Conservation (phyloP, 1,140 invertebrate species). For the Drosophila melanica region DNA sequence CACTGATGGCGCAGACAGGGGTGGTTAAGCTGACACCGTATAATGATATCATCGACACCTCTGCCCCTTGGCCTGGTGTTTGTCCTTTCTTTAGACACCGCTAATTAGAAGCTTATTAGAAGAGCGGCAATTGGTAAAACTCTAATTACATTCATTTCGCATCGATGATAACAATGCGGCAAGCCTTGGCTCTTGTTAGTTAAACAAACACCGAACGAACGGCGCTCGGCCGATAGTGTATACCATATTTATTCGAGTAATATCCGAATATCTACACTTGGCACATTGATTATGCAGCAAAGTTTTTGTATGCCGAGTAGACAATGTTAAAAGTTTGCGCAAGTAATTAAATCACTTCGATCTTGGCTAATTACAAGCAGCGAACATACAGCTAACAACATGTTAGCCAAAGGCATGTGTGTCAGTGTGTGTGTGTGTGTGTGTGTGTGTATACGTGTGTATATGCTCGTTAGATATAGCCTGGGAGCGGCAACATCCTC, state of each 20-base stretch:
- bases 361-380: constrained; percentile 79
- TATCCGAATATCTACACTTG: constrained; percentile 45
- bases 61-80: constrained; percentile 7
- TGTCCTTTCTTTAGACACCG: constrained; percentile 33
- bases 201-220: constrained; percentile 9
- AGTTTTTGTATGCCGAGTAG: constrained; percentile 76
- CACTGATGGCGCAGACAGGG: not conserved
- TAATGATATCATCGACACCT: constrained; percentile 56
- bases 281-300: constrained; percentile 62
- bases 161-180: constrained; percentile 66
- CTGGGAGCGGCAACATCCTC: constrained; percentile 50
- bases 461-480: constrained; percentile 73
- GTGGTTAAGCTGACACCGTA: constrained; percentile 42
- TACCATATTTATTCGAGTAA: constrained; percentile 16
- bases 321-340: constrained; percentile 80
- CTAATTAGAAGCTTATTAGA: constrained; percentile 74
- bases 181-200: constrained; percentile 16
- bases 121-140: constrained; percentile 61
- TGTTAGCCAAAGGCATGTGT: constrained; percentile 15
- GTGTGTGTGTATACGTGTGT: constrained; percentile 9
- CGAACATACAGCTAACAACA: constrained; percentile 59
- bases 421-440: not conserved
- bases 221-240: not conserved
- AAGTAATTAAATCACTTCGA: constrained; percentile 83
- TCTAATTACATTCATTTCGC: constrained; percentile 78